These are phyloP conservation scores for Micropoecilia bifurca DNA, from an alignment of 2,797 vertebrate genomes.

Conservation along the genomic window DNA sequence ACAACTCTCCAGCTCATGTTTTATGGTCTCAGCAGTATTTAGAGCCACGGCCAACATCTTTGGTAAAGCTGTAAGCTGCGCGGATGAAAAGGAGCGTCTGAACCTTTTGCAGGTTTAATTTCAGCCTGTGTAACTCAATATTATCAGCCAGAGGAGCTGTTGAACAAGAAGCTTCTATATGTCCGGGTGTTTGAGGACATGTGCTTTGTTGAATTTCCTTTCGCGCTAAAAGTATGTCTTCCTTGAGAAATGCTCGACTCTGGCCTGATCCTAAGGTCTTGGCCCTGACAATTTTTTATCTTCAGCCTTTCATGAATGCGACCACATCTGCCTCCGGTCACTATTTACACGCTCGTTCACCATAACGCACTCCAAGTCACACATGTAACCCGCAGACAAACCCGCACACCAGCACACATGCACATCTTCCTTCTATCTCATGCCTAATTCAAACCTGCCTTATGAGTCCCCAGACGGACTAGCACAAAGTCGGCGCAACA, in stretches of 20 bases:
- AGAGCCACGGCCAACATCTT: conserved; percentile 48
- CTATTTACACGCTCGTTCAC: conserved; percentile 78
- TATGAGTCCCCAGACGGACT: conserved; percentile 79
- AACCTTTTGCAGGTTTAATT: conserved; percentile 60
- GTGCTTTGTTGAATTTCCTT: conserved; percentile 22
- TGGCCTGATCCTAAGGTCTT: conserved; percentile 50
- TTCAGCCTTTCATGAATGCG: conserved; percentile 67
- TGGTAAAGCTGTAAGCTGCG: conserved; percentile 35
- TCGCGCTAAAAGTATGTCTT: conserved; percentile 33
- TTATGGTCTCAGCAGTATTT: conserved; percentile 67
- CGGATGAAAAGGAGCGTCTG: conserved; percentile 54
- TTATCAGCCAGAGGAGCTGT: conserved; percentile 30
- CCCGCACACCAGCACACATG: conserved; percentile 32
- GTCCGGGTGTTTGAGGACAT: neutral
- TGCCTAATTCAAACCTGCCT: conserved; percentile 81
- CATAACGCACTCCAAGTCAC: conserved; percentile 71
- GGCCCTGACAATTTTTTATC: conserved; percentile 68
- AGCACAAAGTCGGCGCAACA: conserved; percentile 69
- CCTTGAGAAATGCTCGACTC: conserved; percentile 53
- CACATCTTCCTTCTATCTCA: conserved; percentile 64
- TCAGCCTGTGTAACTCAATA: conserved; percentile 69
- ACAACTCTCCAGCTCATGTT: conserved; percentile 79
- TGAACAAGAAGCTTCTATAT: conserved; percentile 12
- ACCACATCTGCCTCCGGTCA: conserved; percentile 79
- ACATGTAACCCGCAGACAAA: conserved; percentile 27